Base-by-base conservation (phyloP, 1,140 invertebrate genomes). In the Trichomalopsis sarcophagae region DNA sequence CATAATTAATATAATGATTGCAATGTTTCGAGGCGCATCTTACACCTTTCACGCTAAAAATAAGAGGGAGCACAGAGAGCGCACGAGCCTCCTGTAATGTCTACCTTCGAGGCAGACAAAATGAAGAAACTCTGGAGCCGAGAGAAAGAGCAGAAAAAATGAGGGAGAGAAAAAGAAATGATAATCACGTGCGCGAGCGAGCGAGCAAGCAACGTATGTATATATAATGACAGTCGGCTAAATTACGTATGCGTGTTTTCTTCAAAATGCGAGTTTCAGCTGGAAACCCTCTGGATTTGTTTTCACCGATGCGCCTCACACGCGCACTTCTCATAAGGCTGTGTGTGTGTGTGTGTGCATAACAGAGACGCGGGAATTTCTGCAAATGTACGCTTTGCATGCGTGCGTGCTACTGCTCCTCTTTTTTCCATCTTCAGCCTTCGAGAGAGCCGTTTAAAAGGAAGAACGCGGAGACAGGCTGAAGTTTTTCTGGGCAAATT, bases 231-330 rank as follows among this genome's bases (percentile, higher is more conserved):
- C 50, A 80, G 69, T 74, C 76, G 86, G 78, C 76, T 62, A 89
- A 89, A 90, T 90, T 88, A 88, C 84, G 84, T 87, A 84, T 89
- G 87, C 87, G 87, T 88, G 89, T 84, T 81, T 84, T 84, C 84
- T 84, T 84, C 77, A 84, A 84, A 84, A 79, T 74, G 76, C 66
- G 40, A 69, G 36, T 79, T 84, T 84, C 83, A 79, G 27, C 44
- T 80, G 68, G 74, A 84, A 84, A 84, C 76, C 30, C 47, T 73
- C 47, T 66, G 83, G 69, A 84, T 84, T 80, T 73, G 76, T 84
- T 84, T 84, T 84, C 74, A 69, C 76, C 75, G 23, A 78, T 78
- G n/a, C 66, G 17, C 40, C 55, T 10, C 30, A 62, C n/a, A 55
- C 47, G 50, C 30, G n/a, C 71, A 75, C 27, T 27, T 27, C 27